phyloP scores from a whole-genome alignment of 2,888 invertebrate species.

The Drosophila nr. perissopoda region DNA sequence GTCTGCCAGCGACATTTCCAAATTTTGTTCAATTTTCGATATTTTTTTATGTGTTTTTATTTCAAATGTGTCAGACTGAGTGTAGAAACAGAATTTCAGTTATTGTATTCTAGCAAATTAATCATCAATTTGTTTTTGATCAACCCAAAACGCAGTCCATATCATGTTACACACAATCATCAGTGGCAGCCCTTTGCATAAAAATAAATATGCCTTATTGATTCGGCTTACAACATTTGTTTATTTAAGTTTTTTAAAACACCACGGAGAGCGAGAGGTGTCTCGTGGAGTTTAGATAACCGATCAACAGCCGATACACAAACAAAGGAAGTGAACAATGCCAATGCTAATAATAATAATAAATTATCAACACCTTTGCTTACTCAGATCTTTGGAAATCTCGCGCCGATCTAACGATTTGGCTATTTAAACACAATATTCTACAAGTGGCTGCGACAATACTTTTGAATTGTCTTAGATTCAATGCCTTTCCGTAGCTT shows the following conservation, averaged over 20 bases:
- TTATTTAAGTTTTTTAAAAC: conserved; percentile 23
- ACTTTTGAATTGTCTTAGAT: conserved; percentile 39
- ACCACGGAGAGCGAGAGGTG: conserved; percentile 21
- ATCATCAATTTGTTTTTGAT: conserved; percentile 8
- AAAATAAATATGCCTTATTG: conserved; percentile 16
- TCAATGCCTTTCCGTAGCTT: conserved; percentile 47
- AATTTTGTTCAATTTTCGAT: conserved; percentile 21
- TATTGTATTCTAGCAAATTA: neutral
- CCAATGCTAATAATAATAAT: conserved; percentile 70
- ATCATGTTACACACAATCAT: conserved; percentile 17
- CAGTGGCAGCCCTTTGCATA: conserved; percentile 8
- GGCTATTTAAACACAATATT: conserved; percentile 55
- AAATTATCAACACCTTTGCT: conserved; percentile 71
- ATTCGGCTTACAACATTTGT: conserved; percentile 6
- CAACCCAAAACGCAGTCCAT: neutral
- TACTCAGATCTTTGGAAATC: conserved; percentile 18
- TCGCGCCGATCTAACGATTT: conserved; percentile 40
- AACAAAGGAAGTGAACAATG: conserved; percentile 61
- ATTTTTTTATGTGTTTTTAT: neutral
- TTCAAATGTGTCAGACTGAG: conserved; percentile 18
- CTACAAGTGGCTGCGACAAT: conserved; percentile 44
- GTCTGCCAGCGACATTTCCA: conserved; percentile 21
- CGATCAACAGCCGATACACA: conserved; percentile 24
- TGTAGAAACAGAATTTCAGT: neutral
- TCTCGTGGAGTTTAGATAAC: conserved; percentile 17